Percentiles rank a stretch among this genome's conserved stretches.
Evolutionary conservation across 1,140 invertebrate genomes (phyloP).

Genomic region (Drosophila dunni): DNA sequence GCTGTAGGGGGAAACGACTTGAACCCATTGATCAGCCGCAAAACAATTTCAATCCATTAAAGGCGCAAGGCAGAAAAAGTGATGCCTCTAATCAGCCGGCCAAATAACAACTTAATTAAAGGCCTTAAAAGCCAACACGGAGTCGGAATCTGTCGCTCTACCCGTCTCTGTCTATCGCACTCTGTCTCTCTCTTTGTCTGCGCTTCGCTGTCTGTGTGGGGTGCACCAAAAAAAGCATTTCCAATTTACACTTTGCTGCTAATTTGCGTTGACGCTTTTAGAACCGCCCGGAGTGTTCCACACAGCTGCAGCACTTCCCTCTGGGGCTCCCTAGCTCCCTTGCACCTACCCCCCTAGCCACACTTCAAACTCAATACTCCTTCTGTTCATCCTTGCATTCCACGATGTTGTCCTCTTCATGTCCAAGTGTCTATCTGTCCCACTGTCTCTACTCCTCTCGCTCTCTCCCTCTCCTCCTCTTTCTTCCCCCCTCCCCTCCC

Average conservation of each 20-base stretch:
- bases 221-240: conserved; percentile 82
- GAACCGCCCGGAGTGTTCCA: conserved; percentile 74
- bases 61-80: conserved; percentile 53
- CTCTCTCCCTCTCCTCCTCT: no score
- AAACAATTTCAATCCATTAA: conserved; percentile 52
- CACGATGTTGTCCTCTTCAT: conserved; percentile 61
- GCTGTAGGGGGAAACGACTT: background rate
- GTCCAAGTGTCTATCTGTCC: conserved; percentile 54
- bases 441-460: conserved; percentile 22
- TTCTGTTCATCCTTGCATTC: conserved; percentile 50
- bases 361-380: background rate
- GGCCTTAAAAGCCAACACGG: conserved; percentile 68
- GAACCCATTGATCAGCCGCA: conserved; percentile 63
- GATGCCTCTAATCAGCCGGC: conserved; percentile 72
- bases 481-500: no score
- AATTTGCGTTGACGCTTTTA: conserved; percentile 83
- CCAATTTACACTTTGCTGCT: conserved; percentile 83
- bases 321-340: background rate
- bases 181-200: background rate
- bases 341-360: no score
- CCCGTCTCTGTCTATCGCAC: conserved; percentile 5
- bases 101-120: conserved; percentile 81
- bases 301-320: conserved; percentile 16
- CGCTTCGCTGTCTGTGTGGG: conserved; percentile 51
- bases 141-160: conserved; percentile 19